phyloP scores from a whole-genome alignment of 1,140 invertebrate species.

The Marisa cornuarietis region DNA sequence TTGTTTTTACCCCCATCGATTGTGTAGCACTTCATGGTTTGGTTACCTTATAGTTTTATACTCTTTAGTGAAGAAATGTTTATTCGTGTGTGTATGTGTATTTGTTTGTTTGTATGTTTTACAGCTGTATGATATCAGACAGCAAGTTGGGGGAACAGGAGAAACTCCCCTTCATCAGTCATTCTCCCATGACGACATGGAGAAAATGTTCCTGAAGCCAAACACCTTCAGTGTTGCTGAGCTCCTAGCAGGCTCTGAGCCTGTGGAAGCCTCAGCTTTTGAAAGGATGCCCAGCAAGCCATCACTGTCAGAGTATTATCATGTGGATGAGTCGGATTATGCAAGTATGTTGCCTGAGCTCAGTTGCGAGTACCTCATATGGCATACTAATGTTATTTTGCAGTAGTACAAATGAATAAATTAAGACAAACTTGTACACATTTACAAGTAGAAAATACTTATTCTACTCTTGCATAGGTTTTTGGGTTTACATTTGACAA shows the following conservation, averaged over 20 bases:
- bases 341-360: conserved; percentile 17
- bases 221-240: conserved; percentile 32
- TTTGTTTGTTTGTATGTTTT: neutral
- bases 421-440: too few relatives aligned
- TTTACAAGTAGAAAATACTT: too few relatives aligned
- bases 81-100: neutral
- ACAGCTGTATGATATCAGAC: neutral
- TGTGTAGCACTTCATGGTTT: too few relatives aligned
- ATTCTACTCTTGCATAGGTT: too few relatives aligned
- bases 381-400: too few relatives aligned
- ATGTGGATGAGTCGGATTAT: conserved; percentile 37
- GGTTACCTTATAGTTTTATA: neutral
- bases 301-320: conserved; percentile 26
- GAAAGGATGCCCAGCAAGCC: conserved; percentile 26
- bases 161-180: conserved; percentile 19
- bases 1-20: too few relatives aligned
- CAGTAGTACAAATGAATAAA: too few relatives aligned
- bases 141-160: neutral
- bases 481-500: too few relatives aligned
- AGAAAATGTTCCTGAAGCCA: conserved; percentile 47
- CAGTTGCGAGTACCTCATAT: too few relatives aligned
- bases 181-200: conserved; percentile 42
- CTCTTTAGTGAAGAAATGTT: neutral
- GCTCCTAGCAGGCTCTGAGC: conserved; percentile 35
- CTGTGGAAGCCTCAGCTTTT: conserved; percentile 13